Conservation (phyloP, 2,888 invertebrate species). For the Dynastes hyllus region DNA sequence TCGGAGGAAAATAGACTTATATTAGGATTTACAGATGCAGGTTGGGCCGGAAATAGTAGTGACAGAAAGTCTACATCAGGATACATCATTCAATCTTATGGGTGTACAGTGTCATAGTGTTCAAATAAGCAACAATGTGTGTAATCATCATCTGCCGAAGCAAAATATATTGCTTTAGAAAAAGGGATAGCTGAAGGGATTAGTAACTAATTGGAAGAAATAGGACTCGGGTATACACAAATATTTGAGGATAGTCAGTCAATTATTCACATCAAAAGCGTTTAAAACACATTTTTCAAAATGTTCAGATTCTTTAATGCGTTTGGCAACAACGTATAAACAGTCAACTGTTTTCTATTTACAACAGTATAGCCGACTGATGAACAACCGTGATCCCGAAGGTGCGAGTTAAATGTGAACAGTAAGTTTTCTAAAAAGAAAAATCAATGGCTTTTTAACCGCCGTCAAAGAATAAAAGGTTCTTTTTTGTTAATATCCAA, state of each 20-base stretch:
- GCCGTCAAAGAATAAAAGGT: too few relatives aligned
- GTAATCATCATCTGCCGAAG: constrained; percentile 63
- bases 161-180: constrained; percentile 63
- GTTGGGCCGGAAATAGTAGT: constrained; percentile 60
- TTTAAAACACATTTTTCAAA: constrained; percentile 4
- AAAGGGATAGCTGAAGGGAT: constrained; percentile 60
- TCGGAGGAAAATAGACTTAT: constrained; percentile 31
- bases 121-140: constrained; percentile 61
- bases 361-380: too few relatives aligned
- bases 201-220: constrained; percentile 58
- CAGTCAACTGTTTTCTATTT: too few relatives aligned
- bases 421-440: too few relatives aligned
- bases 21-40: constrained; percentile 60
- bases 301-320: too few relatives aligned
- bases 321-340: too few relatives aligned
- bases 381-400: too few relatives aligned
- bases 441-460: too few relatives aligned
- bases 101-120: constrained; percentile 61
- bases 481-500: too few relatives aligned
- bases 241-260: constrained; percentile 54
- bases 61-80: constrained; percentile 63
- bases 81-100: constrained; percentile 59
- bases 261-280: constrained; percentile 50
- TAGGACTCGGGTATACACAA: constrained; percentile 41
- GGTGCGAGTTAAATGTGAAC: too few relatives aligned